A percentile compares a stretch with the other conserved stretches of the same genome.
phyloP scores from a whole-genome alignment of 2,113 vertebrate species.

The Pantherophis guttatus region DNA sequence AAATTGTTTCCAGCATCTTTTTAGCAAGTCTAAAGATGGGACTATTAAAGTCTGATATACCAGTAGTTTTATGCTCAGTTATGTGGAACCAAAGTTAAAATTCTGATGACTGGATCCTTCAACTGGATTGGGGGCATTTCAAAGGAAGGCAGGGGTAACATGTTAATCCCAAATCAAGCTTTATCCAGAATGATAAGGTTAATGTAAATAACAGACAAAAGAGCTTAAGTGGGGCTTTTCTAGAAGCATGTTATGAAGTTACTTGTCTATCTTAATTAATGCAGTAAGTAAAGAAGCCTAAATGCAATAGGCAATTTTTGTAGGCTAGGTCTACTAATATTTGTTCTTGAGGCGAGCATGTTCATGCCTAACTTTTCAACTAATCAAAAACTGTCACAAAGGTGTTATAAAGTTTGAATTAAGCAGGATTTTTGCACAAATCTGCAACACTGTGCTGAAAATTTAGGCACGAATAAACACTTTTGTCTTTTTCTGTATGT shows the following conservation, averaged over 20 bases:
- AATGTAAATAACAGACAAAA: not conserved
- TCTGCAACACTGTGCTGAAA: not conserved
- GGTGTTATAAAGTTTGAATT: not conserved
- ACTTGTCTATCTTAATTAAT: not conserved
- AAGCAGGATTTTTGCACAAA: not conserved
- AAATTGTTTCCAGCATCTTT: not conserved
- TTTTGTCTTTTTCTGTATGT: not conserved
- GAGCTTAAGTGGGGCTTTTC: not conserved
- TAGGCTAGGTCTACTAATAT: not conserved
- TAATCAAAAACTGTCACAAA: not conserved
- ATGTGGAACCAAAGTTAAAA: not conserved
- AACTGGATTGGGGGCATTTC: not conserved
- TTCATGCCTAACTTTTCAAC: not conserved
- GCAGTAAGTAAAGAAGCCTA: not conserved
- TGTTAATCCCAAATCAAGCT: not conserved
- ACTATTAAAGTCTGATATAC: not conserved
- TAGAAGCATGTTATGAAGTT: not conserved
- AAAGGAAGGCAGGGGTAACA: not conserved
- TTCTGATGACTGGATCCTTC: not conserved
- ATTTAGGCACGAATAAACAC: not conserved
- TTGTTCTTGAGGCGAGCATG: not conserved
- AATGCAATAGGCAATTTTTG: not conserved
- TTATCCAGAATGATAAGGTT: not conserved
- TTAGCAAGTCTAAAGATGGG: not conserved
- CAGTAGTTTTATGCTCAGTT: not conserved